A percentile compares a stretch with the other conserved stretches of the same genome.
phyloP scores from a whole-genome alignment of 2,888 invertebrate species.

The Pseudoips prasinana region DNA sequence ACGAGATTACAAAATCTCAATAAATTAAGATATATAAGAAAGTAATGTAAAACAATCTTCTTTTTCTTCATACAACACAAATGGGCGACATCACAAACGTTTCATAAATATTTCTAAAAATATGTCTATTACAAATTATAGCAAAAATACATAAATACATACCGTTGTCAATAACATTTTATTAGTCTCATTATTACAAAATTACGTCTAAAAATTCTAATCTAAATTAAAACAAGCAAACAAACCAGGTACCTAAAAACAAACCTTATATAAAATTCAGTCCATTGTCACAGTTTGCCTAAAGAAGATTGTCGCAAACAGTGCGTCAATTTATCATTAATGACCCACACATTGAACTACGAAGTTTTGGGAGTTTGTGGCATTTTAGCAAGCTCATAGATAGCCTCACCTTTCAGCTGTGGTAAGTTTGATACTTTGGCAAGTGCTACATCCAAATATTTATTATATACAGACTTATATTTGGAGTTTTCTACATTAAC shows the following conservation, averaged over 20 bases:
- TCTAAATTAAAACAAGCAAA: constrained; percentile 53
- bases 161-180: constrained; percentile 29
- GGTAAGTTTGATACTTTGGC: constrained; percentile 85
- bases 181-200: constrained; percentile 44
- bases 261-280: constrained; percentile 56
- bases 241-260: constrained; percentile 57
- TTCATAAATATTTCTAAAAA: constrained; percentile 32
- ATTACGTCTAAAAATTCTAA: constrained; percentile 53
- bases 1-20: constrained; percentile 46
- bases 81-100: constrained; percentile 10
- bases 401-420: constrained; percentile 79
- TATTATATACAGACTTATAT: constrained; percentile 85
- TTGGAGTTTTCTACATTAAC: constrained; percentile 86
- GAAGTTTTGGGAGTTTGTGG: constrained; percentile 24
- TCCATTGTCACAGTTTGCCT: constrained; percentile 37
- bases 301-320: constrained; percentile 11
- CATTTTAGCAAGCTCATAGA: constrained; percentile 49
- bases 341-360: constrained; percentile 11
- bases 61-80: constrained; percentile 17
- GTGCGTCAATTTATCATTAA: constrained; percentile 19
- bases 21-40: constrained; percentile 27
- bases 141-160: constrained; percentile 27
- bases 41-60: constrained; percentile 28
- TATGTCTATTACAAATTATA: constrained; percentile 15
- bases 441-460: constrained; percentile 82